Conservation (phyloP, 2,888 invertebrate species). For the Zhuqinia jingwanae region DNA sequence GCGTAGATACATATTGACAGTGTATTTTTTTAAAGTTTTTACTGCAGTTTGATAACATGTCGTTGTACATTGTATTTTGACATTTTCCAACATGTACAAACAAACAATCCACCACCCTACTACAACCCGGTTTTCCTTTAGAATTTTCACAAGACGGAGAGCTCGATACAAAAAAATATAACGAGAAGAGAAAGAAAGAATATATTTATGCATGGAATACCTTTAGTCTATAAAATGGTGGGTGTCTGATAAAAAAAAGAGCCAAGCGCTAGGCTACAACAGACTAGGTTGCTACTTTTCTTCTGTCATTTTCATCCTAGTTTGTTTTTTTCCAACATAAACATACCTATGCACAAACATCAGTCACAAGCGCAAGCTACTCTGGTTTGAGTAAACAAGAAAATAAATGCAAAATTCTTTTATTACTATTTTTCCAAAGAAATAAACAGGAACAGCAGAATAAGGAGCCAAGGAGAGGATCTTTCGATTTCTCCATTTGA, state of each 20-base stretch:
- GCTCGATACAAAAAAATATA: conserved; percentile 24
- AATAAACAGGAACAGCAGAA: background rate
- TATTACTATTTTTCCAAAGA: background rate
- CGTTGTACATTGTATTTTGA: conserved; percentile 30
- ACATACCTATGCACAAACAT: conserved; percentile 3
- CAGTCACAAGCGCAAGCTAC: background rate
- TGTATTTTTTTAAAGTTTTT: background rate
- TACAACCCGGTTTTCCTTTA: background rate
- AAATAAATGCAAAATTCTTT: conserved; percentile 25
- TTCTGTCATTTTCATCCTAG: background rate
- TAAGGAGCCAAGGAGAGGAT: background rate
- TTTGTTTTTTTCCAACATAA: background rate
- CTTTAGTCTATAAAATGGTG: background rate
- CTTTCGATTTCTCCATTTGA: conserved; percentile 16
- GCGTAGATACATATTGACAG: conserved; percentile 46
- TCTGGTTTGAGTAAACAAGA: conserved; percentile 16
- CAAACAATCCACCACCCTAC: background rate
- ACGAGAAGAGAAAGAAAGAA: too few species aligned
- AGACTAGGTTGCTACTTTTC: background rate
- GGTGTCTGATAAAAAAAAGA: background rate
- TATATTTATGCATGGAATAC: conserved; percentile 7
- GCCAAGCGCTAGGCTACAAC: background rate
- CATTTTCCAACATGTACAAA: conserved; percentile 34
- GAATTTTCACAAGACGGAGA: too few species aligned
- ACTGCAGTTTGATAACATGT: background rate